Evolutionary conservation across 2,113 vertebrate genomes (phyloP), one percentile per base, ranked within the genome.

Genomic region (Colaptes auratus): DNA sequence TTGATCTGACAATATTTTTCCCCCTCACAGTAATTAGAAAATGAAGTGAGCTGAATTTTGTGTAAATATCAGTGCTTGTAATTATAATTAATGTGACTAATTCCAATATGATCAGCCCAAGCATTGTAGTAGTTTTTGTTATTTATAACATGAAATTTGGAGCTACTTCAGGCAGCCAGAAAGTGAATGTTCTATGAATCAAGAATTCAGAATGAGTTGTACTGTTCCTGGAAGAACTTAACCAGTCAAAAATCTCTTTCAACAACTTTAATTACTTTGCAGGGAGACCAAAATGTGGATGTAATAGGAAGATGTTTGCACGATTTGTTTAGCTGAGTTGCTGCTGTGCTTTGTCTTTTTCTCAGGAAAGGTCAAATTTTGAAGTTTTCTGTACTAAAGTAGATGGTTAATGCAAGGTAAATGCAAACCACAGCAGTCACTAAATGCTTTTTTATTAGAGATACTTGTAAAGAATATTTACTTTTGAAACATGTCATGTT

Each of bases 241-340:
- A 86, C 35, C 0, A 5, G 89, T 76, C 60, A 88, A 93, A 95
- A 77, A 60, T 72, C 50, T 89, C 52, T 93, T 72, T 87, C 79
- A 90, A 82, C 59, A 77, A 82, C 74, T 87, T 86, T 86, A 86
- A 90, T 88, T 87, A 86, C 89, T 88, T 94, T 58, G 39, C 69
- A 74, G 76, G 55, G 81, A 92, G 83, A 66, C 82, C 88, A 67
- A 73, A 79, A 60, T 42, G 79, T 89, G 91, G 78, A 74, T 75
- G 44, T 75, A 73, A 48, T 76, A 79, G 71, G 70, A 92, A 96
- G 76, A 10, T 79, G 69, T 97, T 91, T 88, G 74, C 70, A 92
- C 65, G 78, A 91, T 97, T 91, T 93, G 39, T 92, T 97, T 93
- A 91, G 91, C 90, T 93, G 81, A 93, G 70, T 85, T 86, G 82